Evolutionary conservation across 2,797 vertebrate genomes (phyloP).

Genomic region (Molossus alvarezi): DNA sequence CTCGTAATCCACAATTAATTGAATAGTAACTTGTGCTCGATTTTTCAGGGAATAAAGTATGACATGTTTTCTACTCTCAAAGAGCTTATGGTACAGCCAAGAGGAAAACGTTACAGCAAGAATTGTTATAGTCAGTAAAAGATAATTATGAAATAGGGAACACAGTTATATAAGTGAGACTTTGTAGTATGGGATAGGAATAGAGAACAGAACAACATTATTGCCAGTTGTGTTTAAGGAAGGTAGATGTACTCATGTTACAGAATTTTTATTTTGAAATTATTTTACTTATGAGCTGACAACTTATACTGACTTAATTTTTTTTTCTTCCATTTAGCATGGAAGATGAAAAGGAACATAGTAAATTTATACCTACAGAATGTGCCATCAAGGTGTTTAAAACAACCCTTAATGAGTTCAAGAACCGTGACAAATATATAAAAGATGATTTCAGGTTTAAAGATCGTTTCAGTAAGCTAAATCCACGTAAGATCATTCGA

Average conservation of each 20-base stretch:
- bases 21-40: conserved; percentile 16
- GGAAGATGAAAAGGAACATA: conserved; percentile 89
- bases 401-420: conserved; percentile 99
- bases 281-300: not conserved
- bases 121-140: not conserved
- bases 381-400: conserved; percentile 99
- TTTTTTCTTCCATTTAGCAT: conserved; percentile 75
- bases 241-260: not conserved
- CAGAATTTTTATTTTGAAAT: conserved; percentile 54
- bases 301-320: conserved; percentile 19
- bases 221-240: not conserved
- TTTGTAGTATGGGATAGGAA: not conserved
- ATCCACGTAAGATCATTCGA: conserved; percentile 98
- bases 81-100: not conserved
- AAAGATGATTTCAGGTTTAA: conserved; percentile 99
- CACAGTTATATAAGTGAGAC: not conserved
- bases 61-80: not conserved
- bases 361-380: conserved; percentile 93
- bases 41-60: conserved; percentile 24
- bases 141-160: not conserved
- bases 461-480: conserved; percentile 98
- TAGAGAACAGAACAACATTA: not conserved
- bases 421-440: conserved; percentile 98
- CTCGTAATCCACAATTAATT: not conserved
- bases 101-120: not conserved